phyloP scores from a whole-genome alignment of 2,113 vertebrate genomes.

The Oenanthe melanoleuca region DNA sequence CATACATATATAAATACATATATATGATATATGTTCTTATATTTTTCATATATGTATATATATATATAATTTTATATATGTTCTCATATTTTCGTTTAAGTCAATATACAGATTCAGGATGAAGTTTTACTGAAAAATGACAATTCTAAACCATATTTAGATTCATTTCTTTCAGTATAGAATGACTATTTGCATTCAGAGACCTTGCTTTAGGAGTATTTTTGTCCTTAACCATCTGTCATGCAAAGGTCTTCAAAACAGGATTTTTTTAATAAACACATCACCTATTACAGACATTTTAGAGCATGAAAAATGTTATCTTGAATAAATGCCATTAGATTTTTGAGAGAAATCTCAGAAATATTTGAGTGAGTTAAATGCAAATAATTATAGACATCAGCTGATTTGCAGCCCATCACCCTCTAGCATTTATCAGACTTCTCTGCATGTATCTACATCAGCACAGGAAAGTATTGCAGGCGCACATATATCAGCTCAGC shows the following conservation, averaged over 20 bases:
- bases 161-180: no score
- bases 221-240: background rate
- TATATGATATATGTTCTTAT: background rate
- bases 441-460: background rate
- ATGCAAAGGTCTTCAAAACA: background rate
- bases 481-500: background rate
- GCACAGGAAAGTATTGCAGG: background rate
- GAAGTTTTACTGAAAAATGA: background rate
- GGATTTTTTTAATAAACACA: fast-evolving
- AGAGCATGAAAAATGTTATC: background rate
- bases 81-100: background rate
- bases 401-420: background rate
- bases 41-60: no score
- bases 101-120: background rate
- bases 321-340: background rate
- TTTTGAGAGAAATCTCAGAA: background rate
- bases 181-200: background rate
- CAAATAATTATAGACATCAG: background rate
- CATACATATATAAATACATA: no score
- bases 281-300: background rate
- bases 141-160: background rate
- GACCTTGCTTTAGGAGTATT: background rate
- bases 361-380: background rate
- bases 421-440: background rate
- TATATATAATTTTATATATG: no score